These are phyloP conservation scores for Mellivora capensis DNA, from an alignment of 2,113 vertebrate genomes.

Conservation along the genomic window DNA sequence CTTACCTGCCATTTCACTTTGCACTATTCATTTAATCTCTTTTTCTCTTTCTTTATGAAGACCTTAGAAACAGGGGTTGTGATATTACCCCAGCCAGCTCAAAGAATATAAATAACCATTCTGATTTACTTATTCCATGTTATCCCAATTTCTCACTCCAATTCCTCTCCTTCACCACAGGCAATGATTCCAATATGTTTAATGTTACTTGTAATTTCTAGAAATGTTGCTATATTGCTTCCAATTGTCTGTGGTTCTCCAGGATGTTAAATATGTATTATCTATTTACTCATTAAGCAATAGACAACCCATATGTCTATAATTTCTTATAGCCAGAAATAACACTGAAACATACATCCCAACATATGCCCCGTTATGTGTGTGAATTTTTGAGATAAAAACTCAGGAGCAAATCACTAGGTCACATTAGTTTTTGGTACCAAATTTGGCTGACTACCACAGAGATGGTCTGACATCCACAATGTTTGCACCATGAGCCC, in stretches of 20 bases:
- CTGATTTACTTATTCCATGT: not conserved
- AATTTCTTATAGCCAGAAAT: not conserved
- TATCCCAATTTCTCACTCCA: not conserved
- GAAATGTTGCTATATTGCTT: not conserved
- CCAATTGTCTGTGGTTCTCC: not conserved
- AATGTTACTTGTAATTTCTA: not conserved
- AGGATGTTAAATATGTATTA: not conserved
- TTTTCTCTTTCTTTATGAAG: not conserved
- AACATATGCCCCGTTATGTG: accelerated
- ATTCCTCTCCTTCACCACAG: not conserved
- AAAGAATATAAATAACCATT: not conserved
- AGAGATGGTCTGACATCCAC: not conserved
- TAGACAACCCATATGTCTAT: not conserved
- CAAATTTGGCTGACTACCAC: not conserved
- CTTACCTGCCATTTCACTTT: not conserved
- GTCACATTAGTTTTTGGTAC: not conserved
- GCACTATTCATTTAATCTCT: not conserved
- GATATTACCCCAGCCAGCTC: not conserved
- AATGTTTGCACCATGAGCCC: not conserved
- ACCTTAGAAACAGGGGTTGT: not conserved
- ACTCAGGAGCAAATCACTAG: not conserved
- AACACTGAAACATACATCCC: not conserved
- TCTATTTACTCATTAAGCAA: not conserved
- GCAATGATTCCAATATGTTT: not conserved
- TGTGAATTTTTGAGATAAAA: not conserved